Evolutionary conservation across 2,797 vertebrate species (phyloP).

Genomic region (Microchirus variegatus): DNA sequence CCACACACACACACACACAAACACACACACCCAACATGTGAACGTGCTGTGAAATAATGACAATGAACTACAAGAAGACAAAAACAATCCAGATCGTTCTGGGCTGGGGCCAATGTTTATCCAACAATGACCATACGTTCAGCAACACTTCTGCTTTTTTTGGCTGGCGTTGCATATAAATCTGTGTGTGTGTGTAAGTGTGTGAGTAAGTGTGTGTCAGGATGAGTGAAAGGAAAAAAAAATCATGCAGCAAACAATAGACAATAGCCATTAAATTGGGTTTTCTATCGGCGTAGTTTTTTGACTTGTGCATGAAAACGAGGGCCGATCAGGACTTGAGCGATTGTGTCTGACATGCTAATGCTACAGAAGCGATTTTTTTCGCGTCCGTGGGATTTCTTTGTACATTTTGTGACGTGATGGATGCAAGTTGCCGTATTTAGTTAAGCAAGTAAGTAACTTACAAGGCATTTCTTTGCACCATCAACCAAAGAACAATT

Average conservation of each 20-base stretch:
- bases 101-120: slow-evolving; percentile 74
- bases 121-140: slow-evolving; percentile 78
- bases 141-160: slow-evolving; percentile 71
- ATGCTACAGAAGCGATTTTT: too few relatives aligned
- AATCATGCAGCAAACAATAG: slow-evolving; percentile 51
- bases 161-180: slow-evolving; percentile 40
- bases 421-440: too few relatives aligned
- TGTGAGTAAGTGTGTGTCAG: slow-evolving; percentile 8
- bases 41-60: slow-evolving; percentile 35
- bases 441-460: too few relatives aligned
- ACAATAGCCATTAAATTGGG: slow-evolving; percentile 76
- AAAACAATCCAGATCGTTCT: slow-evolving; percentile 63
- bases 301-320: too few relatives aligned
- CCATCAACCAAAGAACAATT: too few relatives aligned
- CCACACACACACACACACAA: neutral
- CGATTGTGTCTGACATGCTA: too few relatives aligned
- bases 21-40: slow-evolving; percentile 34
- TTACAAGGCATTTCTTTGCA: too few relatives aligned
- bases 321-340: too few relatives aligned
- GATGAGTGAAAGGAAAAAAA: slow-evolving; percentile 37
- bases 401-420: too few relatives aligned
- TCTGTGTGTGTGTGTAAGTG: slow-evolving; percentile 15
- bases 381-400: too few relatives aligned
- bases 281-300: slow-evolving; percentile 43
- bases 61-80: slow-evolving; percentile 44